Evolutionary conservation across 2,113 vertebrate species (phyloP).

Genomic region (Pandion haliaetus): DNA sequence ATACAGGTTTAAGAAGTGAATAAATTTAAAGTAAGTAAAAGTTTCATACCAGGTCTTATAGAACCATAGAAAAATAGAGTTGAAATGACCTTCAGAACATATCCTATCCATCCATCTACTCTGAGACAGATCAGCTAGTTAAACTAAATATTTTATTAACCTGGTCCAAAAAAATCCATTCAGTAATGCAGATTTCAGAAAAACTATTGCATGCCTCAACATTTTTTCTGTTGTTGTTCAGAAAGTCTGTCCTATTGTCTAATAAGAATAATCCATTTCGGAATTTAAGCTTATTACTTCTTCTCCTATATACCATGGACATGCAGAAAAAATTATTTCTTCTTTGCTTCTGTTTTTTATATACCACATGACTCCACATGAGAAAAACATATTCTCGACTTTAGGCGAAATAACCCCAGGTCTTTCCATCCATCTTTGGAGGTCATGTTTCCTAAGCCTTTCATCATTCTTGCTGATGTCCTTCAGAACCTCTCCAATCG

Average conservation of each 20-base stretch:
- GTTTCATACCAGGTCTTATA: not conserved
- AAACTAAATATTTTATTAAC: slow-evolving; percentile 5
- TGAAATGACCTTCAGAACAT: not conserved
- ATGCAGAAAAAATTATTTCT: not conserved
- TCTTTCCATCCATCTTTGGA: not conserved
- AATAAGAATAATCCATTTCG: not conserved
- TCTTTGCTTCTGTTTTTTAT: not conserved
- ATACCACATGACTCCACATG: not conserved
- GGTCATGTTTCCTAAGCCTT: not conserved
- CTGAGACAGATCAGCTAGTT: not conserved
- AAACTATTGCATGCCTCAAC: not conserved
- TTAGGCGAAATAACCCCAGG: not conserved
- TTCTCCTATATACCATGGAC: not conserved
- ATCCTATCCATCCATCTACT: not conserved
- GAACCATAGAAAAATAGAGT: not conserved
- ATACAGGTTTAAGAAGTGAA: not conserved
- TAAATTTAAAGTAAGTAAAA: not conserved
- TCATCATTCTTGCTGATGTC: not conserved
- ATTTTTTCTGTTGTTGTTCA: not conserved
- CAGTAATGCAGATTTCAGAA: not conserved
- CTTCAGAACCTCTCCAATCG: not conserved
- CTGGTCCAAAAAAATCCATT: not conserved
- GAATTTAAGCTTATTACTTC: not conserved
- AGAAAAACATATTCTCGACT: not conserved
- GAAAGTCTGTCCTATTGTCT: not conserved